Evolutionary conservation across 35 echinoderm and acorn worm genomes (phyloP), one percentile per base, ranked within the genome.

Genomic region (Anneissia japonica): DNA sequence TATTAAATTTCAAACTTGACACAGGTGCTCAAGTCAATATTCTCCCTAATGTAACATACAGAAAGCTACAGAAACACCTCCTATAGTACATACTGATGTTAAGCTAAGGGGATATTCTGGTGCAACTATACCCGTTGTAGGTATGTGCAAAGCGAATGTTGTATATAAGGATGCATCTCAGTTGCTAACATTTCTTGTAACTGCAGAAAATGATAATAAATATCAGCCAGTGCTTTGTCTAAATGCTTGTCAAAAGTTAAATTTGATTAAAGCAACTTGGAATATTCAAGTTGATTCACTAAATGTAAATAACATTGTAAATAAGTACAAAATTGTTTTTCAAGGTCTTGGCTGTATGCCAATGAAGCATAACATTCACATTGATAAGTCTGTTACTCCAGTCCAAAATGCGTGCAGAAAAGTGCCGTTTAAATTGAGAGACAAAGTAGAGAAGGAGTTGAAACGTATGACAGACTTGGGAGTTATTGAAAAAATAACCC

Each of bases 331-430:
- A 1, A 75, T 88, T 79, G 73, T 93, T 31, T 88, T 93, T 80
- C 37, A 84, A 35, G 91, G 91, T 6, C 36, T 93, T 40, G 85
- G 86, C 3, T 84, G 81, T 72, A 73, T 93, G 43, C 74, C 80
- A 30, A 73, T 72, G 56, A 81, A 84, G 72, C 88, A 84, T 31
- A 26, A 55, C 0, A 84, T 90, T n/a, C n/a, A 77, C 10, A 80
- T 84, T 37, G 81, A 87, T 33, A 23, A 75, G 23, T 56, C 34
- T 32, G 79, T 45, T 16, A 75, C 14, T 4, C 85, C 90, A n/a
- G 43, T 87, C 0, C 41, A 45, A 4, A 43, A 78, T 36, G 41
- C 90, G 13, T 88, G 85, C 30, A 51, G 90, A 4, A 92, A 87
- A 87, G 80, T 92, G 13, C 90, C 90, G 13, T 87, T 87, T 83